These are phyloP conservation scores for Cnemophilus loriae DNA, from an alignment of 2,113 vertebrate genomes.

Conservation along the genomic window DNA sequence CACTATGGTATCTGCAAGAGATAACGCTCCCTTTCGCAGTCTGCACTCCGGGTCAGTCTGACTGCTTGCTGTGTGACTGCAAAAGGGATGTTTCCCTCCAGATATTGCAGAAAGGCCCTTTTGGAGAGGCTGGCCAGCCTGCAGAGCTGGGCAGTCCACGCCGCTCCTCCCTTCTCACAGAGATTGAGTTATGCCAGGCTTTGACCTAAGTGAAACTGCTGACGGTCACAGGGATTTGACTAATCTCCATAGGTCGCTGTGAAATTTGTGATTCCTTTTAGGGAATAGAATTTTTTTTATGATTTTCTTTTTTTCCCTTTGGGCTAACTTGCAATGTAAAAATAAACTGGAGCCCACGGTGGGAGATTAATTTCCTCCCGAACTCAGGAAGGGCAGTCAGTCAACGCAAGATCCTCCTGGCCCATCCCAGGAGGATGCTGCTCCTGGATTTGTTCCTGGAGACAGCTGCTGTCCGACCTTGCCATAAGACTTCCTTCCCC, in stretches of 20 bases:
- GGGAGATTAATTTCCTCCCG: conserved; percentile 33
- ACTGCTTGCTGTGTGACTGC: background rate
- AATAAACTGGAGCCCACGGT: conserved; percentile 27
- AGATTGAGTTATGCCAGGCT: conserved; percentile 61
- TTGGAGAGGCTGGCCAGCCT: background rate
- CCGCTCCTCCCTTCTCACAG: conserved; percentile 44
- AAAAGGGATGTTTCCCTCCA: background rate
- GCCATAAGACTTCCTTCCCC: conserved; percentile 23
- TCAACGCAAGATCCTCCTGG: conserved; percentile 43
- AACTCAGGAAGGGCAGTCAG: conserved; percentile 51
- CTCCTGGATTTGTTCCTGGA: conserved; percentile 52
- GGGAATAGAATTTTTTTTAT: conserved; percentile 37
- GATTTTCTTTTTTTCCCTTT: background rate
- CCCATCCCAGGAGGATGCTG: conserved; percentile 37
- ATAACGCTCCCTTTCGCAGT: conserved; percentile 7
- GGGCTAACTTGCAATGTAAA: conserved; percentile 32
- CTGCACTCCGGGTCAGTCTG: background rate
- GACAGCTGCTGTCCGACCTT: conserved; percentile 48
- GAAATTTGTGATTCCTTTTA: conserved; percentile 58
- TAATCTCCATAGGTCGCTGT: conserved; percentile 51
- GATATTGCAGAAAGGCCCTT: background rate
- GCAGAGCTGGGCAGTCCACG: background rate
- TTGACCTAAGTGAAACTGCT: conserved; percentile 61
- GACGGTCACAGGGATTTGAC: conserved; percentile 51
- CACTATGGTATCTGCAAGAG: conserved; percentile 48